Evolutionary conservation across 2,888 invertebrate genomes (phyloP).

Genomic region (Tethea ocularis): DNA sequence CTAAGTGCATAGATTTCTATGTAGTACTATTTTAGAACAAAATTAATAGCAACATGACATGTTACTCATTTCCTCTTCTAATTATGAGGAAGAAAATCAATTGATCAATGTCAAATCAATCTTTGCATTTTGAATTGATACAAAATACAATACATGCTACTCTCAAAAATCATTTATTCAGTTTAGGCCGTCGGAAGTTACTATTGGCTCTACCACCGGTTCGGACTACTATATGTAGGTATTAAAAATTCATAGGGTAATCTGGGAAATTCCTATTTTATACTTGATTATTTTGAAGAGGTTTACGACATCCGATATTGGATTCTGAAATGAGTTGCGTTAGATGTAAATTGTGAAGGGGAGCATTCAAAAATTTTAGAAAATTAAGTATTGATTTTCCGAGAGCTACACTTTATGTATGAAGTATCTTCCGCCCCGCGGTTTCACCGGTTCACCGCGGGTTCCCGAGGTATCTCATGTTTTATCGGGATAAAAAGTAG

Average conservation of each 20-base stretch:
- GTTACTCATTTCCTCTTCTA: background rate
- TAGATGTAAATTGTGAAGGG: background rate
- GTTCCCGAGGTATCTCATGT: no score
- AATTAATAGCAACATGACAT: background rate
- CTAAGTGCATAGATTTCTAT: background rate
- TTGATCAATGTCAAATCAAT: background rate
- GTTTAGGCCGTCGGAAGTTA: no score
- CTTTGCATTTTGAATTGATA: background rate
- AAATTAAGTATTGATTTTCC: no score
- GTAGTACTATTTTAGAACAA: background rate
- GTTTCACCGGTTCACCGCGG: no score
- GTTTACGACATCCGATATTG: background rate
- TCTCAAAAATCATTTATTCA: no score
- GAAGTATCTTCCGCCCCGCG: no score
- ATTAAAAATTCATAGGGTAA: background rate
- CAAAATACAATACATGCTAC: no score
- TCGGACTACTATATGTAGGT: no score
- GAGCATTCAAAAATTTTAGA: no score
- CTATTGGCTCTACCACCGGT: no score
- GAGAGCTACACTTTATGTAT: no score
- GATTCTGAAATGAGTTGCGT: background rate
- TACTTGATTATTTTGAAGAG: background rate
- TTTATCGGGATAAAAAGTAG: no score
- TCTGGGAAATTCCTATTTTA: background rate
- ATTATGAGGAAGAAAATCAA: background rate